phyloP scores from a whole-genome alignment of 2,113 vertebrate species.

The Rhizomys pruinosus region DNA sequence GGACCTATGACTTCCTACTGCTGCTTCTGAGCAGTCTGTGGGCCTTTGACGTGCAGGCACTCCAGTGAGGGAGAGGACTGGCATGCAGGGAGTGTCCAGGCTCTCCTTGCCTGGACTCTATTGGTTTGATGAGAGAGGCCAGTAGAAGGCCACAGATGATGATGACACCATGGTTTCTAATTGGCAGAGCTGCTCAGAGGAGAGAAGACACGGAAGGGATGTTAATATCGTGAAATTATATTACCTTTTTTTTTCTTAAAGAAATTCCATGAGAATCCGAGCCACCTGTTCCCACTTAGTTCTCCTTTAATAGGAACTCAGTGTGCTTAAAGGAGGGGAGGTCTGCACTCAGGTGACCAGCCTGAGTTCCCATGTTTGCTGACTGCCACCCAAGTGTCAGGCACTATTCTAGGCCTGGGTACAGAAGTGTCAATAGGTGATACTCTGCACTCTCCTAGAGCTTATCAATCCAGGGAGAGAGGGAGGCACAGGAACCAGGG shows the following conservation, averaged over 20 bases:
- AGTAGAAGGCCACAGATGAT: conserved; percentile 30
- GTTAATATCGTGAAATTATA: conserved; percentile 26
- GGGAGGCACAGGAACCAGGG: not conserved
- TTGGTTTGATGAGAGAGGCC: not conserved
- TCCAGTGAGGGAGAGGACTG: not conserved
- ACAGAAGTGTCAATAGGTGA: not conserved
- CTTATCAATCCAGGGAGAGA: not conserved
- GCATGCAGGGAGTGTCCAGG: not conserved
- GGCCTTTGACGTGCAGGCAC: not conserved
- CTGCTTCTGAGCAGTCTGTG: not conserved
- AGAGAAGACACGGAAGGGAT: conserved; percentile 41
- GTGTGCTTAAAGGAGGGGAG: not conserved
- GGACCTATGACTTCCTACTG: not conserved
- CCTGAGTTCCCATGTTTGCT: not conserved
- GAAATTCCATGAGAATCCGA: conserved; percentile 16
- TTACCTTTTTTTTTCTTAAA: not conserved
- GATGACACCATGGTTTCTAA: conserved; percentile 52
- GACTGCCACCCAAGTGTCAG: not conserved
- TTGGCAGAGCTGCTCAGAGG: not conserved
- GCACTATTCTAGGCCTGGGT: not conserved
- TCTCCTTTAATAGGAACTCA: conserved; percentile 17
- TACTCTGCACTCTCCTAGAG: not conserved
- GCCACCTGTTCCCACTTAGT: not conserved
- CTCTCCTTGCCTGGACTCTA: not conserved
- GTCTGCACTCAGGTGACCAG: not conserved